Conservation (phyloP, 2,888 invertebrate genomes). For the Mimachlamys varia region DNA sequence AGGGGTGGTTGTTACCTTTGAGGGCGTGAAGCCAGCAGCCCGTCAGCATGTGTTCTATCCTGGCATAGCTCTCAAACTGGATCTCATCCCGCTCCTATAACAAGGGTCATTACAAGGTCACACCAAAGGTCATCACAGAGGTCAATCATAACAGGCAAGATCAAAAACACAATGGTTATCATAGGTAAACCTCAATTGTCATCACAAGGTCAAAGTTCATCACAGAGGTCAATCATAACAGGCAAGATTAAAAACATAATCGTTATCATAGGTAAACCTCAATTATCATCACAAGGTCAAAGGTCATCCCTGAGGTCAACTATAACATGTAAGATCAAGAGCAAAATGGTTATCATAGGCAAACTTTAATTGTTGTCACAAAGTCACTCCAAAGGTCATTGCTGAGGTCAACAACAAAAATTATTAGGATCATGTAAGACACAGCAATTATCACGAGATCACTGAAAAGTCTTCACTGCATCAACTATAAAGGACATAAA, state of each 20-base stretch:
- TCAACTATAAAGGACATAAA: background rate
- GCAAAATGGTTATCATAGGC: background rate
- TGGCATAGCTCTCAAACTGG: constrained; percentile 79
- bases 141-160: background rate
- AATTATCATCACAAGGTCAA: background rate
- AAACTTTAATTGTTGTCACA: background rate
- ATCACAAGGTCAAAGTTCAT: background rate
- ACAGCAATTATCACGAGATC: background rate
- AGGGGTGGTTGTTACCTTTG: constrained; percentile 71
- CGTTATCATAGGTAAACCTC: background rate
- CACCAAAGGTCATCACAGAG: background rate
- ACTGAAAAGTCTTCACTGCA: background rate
- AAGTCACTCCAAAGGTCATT: background rate
- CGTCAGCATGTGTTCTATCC: constrained; percentile 81
- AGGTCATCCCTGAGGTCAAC: background rate
- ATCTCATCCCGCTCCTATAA: constrained; percentile 80
- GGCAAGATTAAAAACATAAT: background rate
- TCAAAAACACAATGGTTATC: background rate
- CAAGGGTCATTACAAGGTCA: background rate
- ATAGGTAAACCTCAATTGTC: background rate
- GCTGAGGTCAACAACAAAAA: background rate
- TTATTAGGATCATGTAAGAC: background rate
- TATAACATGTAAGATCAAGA: background rate
- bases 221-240: background rate
- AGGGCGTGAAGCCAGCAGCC: constrained; percentile 81